These are phyloP conservation scores for Himantopus leucocephalus DNA, from an alignment of 2,113 vertebrate species.

Conservation along the genomic window DNA sequence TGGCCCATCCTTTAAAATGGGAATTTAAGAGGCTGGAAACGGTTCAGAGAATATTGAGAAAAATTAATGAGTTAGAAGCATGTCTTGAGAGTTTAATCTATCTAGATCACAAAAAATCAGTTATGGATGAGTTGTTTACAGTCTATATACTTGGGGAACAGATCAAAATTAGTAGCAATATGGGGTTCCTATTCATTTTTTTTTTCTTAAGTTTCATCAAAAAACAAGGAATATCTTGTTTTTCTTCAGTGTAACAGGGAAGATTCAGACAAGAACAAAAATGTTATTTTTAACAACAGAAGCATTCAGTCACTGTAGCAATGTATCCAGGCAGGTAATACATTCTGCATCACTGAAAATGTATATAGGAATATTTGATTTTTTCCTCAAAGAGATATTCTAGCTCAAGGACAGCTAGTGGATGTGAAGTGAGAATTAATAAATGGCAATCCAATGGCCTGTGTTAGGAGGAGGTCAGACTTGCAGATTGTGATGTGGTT, in stretches of 20 bases:
- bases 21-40: not conserved
- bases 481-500: not conserved
- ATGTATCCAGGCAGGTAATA: not conserved
- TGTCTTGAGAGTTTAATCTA: not conserved
- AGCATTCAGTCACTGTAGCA: not conserved
- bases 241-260: not conserved
- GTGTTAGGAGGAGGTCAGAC: not conserved
- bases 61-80: not conserved
- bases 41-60: not conserved
- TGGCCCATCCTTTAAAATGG: not conserved
- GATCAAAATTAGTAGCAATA: not conserved
- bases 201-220: not conserved
- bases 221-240: not conserved
- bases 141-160: not conserved
- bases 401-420: not conserved
- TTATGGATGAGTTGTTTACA: not conserved
- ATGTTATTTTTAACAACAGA: not conserved
- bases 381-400: not conserved
- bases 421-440: not conserved
- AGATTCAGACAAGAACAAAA: not conserved
- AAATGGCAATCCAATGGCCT: not conserved
- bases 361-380: not conserved
- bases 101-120: not conserved
- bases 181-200: not conserved
- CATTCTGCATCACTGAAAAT: not conserved